phyloP scores from a whole-genome alignment of 2,888 invertebrate genomes.

The Lasioglossum oenotherae region DNA sequence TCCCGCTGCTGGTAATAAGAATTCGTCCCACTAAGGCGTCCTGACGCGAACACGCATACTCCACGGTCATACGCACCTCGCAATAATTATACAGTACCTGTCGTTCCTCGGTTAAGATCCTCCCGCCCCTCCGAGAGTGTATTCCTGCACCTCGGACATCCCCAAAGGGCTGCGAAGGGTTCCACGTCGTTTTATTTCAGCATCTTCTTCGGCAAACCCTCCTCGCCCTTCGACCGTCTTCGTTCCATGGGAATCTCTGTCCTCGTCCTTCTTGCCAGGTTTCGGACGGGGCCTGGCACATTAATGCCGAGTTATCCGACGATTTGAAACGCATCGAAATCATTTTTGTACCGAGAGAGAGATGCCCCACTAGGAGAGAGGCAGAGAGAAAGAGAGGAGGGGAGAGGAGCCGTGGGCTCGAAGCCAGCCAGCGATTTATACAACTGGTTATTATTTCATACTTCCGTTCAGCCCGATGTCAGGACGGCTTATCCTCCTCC shows the following conservation, averaged over 20 bases:
- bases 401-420: not conserved
- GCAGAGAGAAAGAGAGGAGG: not conserved
- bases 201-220: conserved; percentile 36
- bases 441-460: conserved; percentile 79
- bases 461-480: conserved; percentile 74
- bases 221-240: not conserved
- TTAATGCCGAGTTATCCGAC: conserved; percentile 78
- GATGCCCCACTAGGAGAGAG: conserved; percentile 30
- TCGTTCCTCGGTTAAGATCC: conserved; percentile 53
- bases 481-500: conserved; percentile 72
- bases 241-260: not conserved
- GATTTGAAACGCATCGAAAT: conserved; percentile 79
- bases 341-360: conserved; percentile 71
- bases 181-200: conserved; percentile 52
- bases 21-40: conserved; percentile 73
- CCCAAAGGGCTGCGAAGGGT: conserved; percentile 50
- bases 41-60: conserved; percentile 67
- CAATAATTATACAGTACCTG: conserved; percentile 69
- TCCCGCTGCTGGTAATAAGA: conserved; percentile 56
- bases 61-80: conserved; percentile 75
- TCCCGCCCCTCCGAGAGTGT: conserved; percentile 30
- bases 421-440: conserved; percentile 72
- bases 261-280: conserved; percentile 48
- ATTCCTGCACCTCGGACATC: conserved; percentile 51
- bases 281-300: conserved; percentile 69